Evolutionary conservation across 2,113 vertebrate genomes (phyloP).

Genomic region (Campylomormyrus tamandua): DNA sequence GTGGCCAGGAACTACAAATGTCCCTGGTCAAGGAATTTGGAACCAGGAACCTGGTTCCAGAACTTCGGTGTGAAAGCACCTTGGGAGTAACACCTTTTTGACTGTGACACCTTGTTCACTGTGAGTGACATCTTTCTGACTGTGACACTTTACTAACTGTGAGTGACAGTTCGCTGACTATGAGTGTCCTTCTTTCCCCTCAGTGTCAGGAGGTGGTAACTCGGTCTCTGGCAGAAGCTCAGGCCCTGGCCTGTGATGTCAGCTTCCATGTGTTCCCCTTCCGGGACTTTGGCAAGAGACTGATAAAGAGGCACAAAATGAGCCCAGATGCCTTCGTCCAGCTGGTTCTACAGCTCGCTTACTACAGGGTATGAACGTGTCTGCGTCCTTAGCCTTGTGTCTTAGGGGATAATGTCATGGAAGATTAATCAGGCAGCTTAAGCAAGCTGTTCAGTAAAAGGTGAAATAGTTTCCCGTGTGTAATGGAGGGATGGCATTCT

Average conservation of each 20-base stretch:
- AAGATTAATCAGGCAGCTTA: background rate
- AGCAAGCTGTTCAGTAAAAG: background rate
- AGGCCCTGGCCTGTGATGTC: constrained; percentile 75
- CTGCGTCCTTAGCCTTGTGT: background rate
- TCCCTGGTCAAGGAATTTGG: background rate
- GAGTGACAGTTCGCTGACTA: background rate
- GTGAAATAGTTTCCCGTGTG: background rate
- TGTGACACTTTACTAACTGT: background rate
- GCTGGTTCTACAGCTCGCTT: constrained; percentile 82
- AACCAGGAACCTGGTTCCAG: background rate
- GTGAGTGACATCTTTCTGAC: background rate
- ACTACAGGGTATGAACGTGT: constrained; percentile 64
- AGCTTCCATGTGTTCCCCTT: constrained; percentile 82
- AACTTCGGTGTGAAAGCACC: background rate
- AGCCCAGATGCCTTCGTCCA: constrained; percentile 92
- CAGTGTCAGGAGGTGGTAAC: constrained; percentile 53
- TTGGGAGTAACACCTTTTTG: background rate
- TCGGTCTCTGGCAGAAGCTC: constrained; percentile 67
- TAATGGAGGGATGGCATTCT: background rate
- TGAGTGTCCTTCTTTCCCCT: background rate
- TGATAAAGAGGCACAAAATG: constrained; percentile 77
- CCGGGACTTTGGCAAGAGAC: constrained; percentile 76
- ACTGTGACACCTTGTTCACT: background rate
- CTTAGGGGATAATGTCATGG: background rate
- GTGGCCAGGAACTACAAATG: background rate